Evolutionary conservation across 2,113 vertebrate genomes (phyloP).

Genomic region (Pagrus major): DNA sequence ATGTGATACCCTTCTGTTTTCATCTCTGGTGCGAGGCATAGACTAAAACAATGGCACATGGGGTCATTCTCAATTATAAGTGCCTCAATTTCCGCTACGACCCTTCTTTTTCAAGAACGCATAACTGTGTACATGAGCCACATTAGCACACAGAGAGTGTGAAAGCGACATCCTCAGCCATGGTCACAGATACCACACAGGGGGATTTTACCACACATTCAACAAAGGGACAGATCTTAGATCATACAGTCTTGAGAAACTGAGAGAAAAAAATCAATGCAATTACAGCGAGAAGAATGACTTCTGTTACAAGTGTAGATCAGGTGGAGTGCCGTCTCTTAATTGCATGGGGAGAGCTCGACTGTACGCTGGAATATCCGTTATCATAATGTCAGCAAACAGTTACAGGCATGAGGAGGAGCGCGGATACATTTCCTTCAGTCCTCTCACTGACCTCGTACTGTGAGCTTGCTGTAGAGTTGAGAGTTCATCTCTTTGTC

Average conservation of each 20-base stretch:
- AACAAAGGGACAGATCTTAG: conserved; percentile 61
- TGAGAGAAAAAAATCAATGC: conserved; percentile 65
- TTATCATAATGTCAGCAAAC: conserved; percentile 67
- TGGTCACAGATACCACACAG: conserved; percentile 63
- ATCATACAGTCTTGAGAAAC: conserved; percentile 54
- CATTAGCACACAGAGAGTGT: conserved; percentile 3
- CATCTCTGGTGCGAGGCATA: conserved; percentile 47
- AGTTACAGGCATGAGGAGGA: neutral
- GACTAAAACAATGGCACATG: conserved; percentile 52
- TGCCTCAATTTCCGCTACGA: conserved; percentile 33
- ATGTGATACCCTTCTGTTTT: conserved; percentile 64
- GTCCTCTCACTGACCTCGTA: conserved; percentile 87
- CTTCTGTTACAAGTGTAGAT: conserved; percentile 64
- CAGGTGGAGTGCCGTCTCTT: conserved; percentile 36
- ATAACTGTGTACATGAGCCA: conserved; percentile 1
- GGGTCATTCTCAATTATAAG: conserved; percentile 59
- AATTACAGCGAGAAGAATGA: conserved; percentile 63
- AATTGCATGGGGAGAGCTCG: conserved; percentile 43
- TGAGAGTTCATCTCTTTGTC: conserved; percentile 99
- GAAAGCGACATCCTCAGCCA: conserved; percentile 13
- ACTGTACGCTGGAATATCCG: conserved; percentile 46
- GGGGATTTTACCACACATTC: conserved; percentile 59
- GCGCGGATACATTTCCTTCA: neutral
- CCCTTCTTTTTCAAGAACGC: conserved; percentile 2
- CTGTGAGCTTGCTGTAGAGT: conserved; percentile 95